A percentile compares a stretch with the other conserved stretches of the same genome.
Conservation (phyloP, 2,797 vertebrate genomes). For the Typhlichthys eigenmanni region DNA sequence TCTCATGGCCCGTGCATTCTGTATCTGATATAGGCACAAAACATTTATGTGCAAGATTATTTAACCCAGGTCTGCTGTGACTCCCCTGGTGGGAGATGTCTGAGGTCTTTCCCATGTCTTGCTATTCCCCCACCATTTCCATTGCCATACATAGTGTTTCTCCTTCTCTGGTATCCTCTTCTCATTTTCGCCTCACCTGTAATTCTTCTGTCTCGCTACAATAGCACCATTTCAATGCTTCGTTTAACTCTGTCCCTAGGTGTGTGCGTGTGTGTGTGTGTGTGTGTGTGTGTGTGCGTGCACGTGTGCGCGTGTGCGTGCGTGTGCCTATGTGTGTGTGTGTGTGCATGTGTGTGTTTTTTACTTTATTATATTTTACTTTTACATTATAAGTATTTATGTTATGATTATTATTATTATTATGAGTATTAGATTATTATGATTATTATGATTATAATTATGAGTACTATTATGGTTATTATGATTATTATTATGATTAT, state of each 20-base stretch:
- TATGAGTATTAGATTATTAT: too few relatives aligned
- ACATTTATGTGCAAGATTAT: slow-evolving; percentile 23
- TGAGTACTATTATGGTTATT: too few relatives aligned
- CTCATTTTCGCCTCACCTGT: slow-evolving; percentile 25
- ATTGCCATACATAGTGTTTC: slow-evolving; percentile 35
- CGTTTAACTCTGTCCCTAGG: background rate
- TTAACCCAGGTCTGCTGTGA: slow-evolving; percentile 42
- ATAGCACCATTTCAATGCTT: slow-evolving; percentile 1
- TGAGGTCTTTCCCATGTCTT: slow-evolving; percentile 59
- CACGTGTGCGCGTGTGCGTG: too few relatives aligned
- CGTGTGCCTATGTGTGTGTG: too few relatives aligned
- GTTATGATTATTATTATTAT: background rate
- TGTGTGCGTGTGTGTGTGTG: too few relatives aligned
- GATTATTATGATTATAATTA: background rate
- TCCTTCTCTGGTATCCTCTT: slow-evolving; percentile 41
- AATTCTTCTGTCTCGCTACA: background rate
- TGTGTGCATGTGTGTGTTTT: too few relatives aligned
- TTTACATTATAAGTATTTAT: too few relatives aligned
- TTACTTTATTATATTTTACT: too few relatives aligned
- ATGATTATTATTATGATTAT: too few relatives aligned
- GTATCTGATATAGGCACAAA: background rate
- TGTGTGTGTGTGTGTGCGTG: too few relatives aligned
- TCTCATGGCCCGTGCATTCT: background rate
- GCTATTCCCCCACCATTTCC: slow-evolving; percentile 44
- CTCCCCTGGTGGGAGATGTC: slow-evolving; percentile 53